A percentile compares a stretch with the other conserved stretches of the same genome.
phyloP scores from a whole-genome alignment of 2,113 vertebrate genomes.

The Ciconia boyciana region DNA sequence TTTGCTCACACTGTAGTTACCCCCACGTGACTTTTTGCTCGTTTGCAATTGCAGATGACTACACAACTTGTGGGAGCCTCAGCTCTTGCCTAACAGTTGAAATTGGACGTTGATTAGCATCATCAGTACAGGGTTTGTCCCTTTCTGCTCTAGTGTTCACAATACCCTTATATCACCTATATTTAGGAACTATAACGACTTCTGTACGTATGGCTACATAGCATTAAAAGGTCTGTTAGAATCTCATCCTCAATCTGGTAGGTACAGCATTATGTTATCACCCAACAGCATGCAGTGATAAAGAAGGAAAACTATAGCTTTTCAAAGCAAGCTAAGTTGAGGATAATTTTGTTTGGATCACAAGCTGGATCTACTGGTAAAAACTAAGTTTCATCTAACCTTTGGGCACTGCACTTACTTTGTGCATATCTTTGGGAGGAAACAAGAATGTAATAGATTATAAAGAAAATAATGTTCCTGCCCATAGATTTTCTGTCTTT shows the following conservation, averaged over 20 bases:
- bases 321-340: background rate
- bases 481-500: background rate
- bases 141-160: rapidly evolving
- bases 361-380: background rate
- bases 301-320: background rate
- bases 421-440: background rate
- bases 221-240: background rate
- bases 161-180: background rate
- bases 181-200: background rate
- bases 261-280: background rate
- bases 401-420: background rate
- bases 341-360: background rate
- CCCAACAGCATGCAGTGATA: background rate
- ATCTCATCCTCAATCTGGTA: background rate
- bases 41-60: background rate
- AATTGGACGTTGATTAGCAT: background rate
- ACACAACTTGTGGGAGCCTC: background rate
- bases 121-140: background rate
- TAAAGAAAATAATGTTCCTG: background rate
- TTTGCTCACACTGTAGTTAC: background rate
- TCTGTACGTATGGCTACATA: background rate
- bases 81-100: background rate
- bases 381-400: background rate
- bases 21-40: background rate
- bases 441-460: background rate